Evolutionary conservation across 2,113 vertebrate genomes (phyloP), one percentile per base, ranked within the genome.

Genomic region (Epinephelus fuscoguttatus): DNA sequence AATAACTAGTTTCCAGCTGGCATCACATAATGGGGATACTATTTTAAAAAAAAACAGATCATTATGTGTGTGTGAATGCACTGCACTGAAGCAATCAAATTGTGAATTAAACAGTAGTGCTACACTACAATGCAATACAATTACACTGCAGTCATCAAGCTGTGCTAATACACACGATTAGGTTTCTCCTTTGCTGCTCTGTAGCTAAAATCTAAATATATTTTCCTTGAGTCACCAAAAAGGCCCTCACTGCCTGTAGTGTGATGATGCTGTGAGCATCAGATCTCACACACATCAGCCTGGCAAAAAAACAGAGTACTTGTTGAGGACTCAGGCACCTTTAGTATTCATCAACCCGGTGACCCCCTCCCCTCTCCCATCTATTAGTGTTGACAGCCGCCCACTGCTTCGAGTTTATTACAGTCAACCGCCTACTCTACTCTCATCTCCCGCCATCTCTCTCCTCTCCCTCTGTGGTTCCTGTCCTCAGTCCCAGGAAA

Each of bases 351-450:
- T 90, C 87, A 87, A 85, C 84, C 57, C 60, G 15, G 42, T 78
- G 80, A 89, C 78, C 78, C 81, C 77, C 80, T 80, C 84, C 87
- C 59, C 30, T 82, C 52, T 75, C 69, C 67, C 88, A 90, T 91
- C 87, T 90, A 93, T 93, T 92, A 90, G 85, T 87, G 87, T 85
- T 91, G 91, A 90, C 91, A 88, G 91, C 89, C 70, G 69, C 93
- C 92, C 90, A 91, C 92, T 92, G 92, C 85, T 93, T 91, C 25
- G 47, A 93, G 90, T 93, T 93, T 91, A 94, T 94, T 91, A 90
- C 86, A 89, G 84, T 90, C 82, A 77, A 77, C 87, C 88, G 74
- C 91, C 83, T 79, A 91, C 89, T 84, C 87, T 23, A 47, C 89
- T 81, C 84, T 77, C 69, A 68, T 78, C 86, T 80, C 75, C 67